Percentiles rank a stretch among this genome's conserved stretches.
Conservation (phyloP, 2,888 invertebrate species). For the Lypha dubia region DNA sequence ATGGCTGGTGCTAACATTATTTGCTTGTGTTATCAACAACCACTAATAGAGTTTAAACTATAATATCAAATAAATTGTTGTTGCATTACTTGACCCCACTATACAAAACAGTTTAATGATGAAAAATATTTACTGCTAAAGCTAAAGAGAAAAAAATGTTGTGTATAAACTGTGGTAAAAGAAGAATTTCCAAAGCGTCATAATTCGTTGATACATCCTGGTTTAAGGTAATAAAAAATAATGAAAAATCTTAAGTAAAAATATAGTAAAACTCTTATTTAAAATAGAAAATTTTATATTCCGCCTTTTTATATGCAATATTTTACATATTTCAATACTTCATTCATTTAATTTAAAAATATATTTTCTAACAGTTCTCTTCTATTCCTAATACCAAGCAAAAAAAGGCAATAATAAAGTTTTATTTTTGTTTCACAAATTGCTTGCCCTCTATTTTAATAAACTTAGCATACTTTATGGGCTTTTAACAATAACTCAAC, state of each 20-base stretch:
- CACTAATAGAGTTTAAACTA: slow-evolving; percentile 55
- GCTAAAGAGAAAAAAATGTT: slow-evolving; percentile 1
- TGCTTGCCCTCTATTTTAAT: slow-evolving; percentile 64
- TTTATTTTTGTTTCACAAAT: slow-evolving; percentile 47
- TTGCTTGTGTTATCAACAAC: slow-evolving; percentile 5
- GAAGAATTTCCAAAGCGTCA: no score
- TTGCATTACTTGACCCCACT: neutral
- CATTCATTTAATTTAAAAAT: slow-evolving; percentile 14
- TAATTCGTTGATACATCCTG: no score
- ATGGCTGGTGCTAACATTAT: slow-evolving; percentile 30
- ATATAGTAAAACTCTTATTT: no score
- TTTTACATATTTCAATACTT: neutral
- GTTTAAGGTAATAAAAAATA: neutral
- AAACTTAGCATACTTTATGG: slow-evolving; percentile 70
- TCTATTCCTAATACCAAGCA: neutral
- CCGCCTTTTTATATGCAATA: no score
- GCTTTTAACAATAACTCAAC: slow-evolving; percentile 66
- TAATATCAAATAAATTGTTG: neutral
- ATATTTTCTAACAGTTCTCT: slow-evolving; percentile 21
- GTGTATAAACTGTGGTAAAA: slow-evolving; percentile 29
- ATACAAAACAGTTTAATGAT: neutral
- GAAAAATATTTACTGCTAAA: neutral
- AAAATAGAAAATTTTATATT: neutral
- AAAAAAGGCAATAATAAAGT: slow-evolving; percentile 8
- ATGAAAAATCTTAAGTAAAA: neutral